Percentiles rank a stretch among this genome's conserved stretches.
These are phyloP conservation scores for Coenonympha arcania DNA, from an alignment of 2,888 invertebrate genomes.

Conservation along the genomic window DNA sequence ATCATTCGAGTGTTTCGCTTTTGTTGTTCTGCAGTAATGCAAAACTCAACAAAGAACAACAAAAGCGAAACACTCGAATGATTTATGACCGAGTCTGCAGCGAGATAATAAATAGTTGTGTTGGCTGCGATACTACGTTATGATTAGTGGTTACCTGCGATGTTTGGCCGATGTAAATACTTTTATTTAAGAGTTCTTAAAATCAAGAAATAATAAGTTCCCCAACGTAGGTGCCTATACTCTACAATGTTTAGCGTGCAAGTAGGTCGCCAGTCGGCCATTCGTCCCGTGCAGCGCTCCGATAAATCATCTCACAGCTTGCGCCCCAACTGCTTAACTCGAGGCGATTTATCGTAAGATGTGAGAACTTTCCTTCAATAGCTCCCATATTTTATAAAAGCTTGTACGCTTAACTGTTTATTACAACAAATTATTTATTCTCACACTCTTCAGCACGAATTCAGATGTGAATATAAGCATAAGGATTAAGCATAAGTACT, in stretches of 20 bases:
- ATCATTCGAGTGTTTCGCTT: too few relatives aligned
- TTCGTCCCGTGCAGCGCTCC: conserved; percentile 17
- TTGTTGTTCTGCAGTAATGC: too few relatives aligned
- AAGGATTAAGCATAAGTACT: too few relatives aligned
- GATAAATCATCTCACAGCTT: conserved; percentile 30
- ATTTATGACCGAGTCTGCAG: too few relatives aligned
- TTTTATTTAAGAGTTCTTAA: background rate
- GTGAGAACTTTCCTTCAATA: conserved; percentile 12
- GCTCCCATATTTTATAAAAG: conserved; percentile 7
- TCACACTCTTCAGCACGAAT: background rate
- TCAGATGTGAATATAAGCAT: background rate
- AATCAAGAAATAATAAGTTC: background rate
- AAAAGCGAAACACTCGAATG: too few relatives aligned
- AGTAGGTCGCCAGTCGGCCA: conserved; percentile 20
- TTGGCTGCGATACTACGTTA: too few relatives aligned
- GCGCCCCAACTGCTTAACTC: conserved; percentile 25
- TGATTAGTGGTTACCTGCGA: background rate
- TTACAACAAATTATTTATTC: background rate
- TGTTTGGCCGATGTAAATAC: background rate
- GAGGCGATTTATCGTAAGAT: conserved; percentile 11
- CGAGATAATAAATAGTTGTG: too few relatives aligned
- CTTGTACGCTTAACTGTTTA: background rate
- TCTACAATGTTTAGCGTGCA: conserved; percentile 13
- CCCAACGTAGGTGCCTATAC: background rate
- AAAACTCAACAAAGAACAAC: too few relatives aligned